Conservation (phyloP, 2,113 vertebrate genomes). For the Passer montanus region DNA sequence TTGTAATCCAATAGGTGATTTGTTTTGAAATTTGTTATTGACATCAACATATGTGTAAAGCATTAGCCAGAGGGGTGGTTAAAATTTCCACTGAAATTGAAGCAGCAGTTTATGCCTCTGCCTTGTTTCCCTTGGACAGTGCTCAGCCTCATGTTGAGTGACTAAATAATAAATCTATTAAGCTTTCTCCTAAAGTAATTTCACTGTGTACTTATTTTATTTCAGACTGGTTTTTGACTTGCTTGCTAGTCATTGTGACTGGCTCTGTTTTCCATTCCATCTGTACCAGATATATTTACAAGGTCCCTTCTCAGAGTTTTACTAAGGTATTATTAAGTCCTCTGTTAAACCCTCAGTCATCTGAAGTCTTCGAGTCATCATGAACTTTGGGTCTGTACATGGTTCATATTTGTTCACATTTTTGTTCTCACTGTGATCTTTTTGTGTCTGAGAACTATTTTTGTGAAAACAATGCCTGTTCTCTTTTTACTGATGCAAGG, state of each 20-base stretch:
- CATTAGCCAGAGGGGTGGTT: background rate
- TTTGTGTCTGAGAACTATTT: background rate
- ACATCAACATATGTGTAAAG: background rate
- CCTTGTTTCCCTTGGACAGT: background rate
- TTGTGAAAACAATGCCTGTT: background rate
- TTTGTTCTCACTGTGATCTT: background rate
- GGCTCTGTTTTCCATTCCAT: background rate
- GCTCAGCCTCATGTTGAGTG: background rate
- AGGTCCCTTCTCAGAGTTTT: background rate
- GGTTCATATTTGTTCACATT: background rate
- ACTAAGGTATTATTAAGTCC: background rate
- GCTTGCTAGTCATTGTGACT: background rate
- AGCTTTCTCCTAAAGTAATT: background rate
- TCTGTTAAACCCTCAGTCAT: background rate
- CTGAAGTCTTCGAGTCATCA: background rate
- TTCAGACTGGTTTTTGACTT: background rate
- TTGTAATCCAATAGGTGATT: background rate
- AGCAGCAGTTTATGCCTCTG: background rate
- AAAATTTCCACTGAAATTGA: background rate
- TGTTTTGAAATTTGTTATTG: background rate
- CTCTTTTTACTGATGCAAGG: background rate
- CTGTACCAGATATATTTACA: background rate
- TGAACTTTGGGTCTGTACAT: fast-evolving
- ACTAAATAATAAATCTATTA: background rate
- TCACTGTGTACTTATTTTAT: background rate